Percentiles rank a stretch among this genome's conserved stretches.
These are phyloP conservation scores for Eupithecia tripunctaria DNA, from an alignment of 2,888 invertebrate species.

Conservation along the genomic window DNA sequence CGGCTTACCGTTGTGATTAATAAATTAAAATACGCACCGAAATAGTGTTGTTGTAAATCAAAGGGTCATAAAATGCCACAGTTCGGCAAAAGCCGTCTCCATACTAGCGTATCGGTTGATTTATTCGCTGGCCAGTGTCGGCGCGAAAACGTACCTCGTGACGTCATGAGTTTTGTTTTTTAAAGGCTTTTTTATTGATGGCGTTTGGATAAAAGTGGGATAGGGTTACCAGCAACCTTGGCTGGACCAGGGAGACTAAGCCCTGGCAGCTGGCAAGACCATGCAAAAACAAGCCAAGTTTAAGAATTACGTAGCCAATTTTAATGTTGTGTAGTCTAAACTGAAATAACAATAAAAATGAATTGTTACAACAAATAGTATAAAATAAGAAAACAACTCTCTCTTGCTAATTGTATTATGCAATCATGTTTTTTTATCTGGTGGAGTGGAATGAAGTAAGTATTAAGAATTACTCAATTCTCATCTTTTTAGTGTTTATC, in stretches of 20 bases:
- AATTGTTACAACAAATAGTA: not conserved
- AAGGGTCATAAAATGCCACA: constrained; percentile 65
- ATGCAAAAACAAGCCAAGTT: not conserved
- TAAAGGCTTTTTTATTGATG: constrained; percentile 77
- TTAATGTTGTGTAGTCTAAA: not conserved
- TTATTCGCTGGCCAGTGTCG: constrained; percentile 77
- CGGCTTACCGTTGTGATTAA: constrained; percentile 42
- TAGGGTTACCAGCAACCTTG: constrained; percentile 56
- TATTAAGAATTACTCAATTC: not conserved
- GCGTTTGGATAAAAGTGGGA: constrained; percentile 76
- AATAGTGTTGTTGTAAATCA: constrained; percentile 72
- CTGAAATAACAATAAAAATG: not conserved
- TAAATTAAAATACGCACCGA: constrained; percentile 64
- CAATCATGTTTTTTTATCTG: too few species aligned
- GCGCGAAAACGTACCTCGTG: constrained; percentile 81
- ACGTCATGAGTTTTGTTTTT: constrained; percentile 78
- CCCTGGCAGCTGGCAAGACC: constrained; percentile 19
- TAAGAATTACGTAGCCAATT: not conserved
- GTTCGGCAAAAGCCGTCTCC: constrained; percentile 77
- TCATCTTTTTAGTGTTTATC: not conserved
- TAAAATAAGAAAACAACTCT: too few species aligned
- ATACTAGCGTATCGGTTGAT: constrained; percentile 74
- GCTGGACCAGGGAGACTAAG: constrained; percentile 27
- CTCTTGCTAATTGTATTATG: too few species aligned
- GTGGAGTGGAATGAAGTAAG: too few species aligned